These are phyloP conservation scores for Nephotettix cincticeps DNA, from an alignment of 1,140 invertebrate species.

Conservation along the genomic window DNA sequence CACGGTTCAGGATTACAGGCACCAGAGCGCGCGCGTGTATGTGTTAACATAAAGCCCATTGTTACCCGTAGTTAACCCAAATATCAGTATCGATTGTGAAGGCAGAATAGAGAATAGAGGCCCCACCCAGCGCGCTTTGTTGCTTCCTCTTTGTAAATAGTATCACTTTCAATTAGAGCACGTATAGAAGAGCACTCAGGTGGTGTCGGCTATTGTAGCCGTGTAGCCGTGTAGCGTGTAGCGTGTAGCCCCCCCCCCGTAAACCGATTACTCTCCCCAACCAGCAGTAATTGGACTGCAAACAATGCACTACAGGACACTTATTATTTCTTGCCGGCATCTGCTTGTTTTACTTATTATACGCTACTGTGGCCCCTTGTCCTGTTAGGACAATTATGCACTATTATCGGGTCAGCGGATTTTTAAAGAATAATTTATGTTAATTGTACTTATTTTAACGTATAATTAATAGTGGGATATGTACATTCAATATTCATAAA, in stretches of 20 bases:
- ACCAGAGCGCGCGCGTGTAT: neutral
- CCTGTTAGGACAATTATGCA: neutral
- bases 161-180: slow-evolving; percentile 7
- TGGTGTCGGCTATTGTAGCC: neutral
- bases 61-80: slow-evolving; percentile 1
- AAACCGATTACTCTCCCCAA: neutral
- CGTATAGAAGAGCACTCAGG: slow-evolving; percentile 4
- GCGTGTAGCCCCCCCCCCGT: neutral
- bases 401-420: too few species aligned
- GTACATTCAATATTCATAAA: too few species aligned
- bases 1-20: neutral
- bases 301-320: slow-evolving; percentile 11
- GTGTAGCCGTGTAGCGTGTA: too few species aligned
- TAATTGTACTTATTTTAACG: too few species aligned
- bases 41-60: slow-evolving; percentile 12
- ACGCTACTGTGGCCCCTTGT: neutral
- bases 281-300: neutral
- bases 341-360: slow-evolving; percentile 10
- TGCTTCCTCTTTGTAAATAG: slow-evolving; percentile 10
- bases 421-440: too few species aligned
- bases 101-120: neutral
- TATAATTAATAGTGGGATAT: too few species aligned
- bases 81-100: slow-evolving; percentile 10
- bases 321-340: neutral
- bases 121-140: slow-evolving; percentile 4